Evolutionary conservation across 2,113 vertebrate species (phyloP).

Genomic region (Urocitellus parryii): DNA sequence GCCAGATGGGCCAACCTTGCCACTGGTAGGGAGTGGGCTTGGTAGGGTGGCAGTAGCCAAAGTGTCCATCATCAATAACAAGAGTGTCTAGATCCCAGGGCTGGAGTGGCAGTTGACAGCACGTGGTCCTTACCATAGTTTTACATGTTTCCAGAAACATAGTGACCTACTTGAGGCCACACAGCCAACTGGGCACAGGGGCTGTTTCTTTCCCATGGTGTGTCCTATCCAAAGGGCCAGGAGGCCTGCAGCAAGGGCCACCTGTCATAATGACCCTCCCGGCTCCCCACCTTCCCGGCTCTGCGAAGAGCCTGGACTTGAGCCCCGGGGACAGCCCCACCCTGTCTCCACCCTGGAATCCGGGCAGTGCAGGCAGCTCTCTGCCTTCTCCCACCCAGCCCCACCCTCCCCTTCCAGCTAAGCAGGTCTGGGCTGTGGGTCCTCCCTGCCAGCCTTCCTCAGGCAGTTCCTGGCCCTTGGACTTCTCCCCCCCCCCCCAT

Average conservation of each 20-base stretch:
- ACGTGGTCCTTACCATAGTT: neutral
- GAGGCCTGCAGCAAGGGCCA: neutral
- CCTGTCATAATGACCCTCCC: neutral
- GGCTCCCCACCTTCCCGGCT: neutral
- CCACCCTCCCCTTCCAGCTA: neutral
- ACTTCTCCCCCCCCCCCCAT: neutral
- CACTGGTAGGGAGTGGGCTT: too few species aligned
- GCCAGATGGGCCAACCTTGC: neutral
- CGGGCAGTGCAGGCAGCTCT: neutral
- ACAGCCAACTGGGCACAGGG: neutral
- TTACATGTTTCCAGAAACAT: neutral
- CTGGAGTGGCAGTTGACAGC: neutral
- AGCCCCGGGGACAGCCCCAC: accelerated
- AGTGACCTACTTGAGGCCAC: neutral
- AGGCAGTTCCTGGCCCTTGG: neutral
- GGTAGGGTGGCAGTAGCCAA: neutral
- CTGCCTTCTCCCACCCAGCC: neutral
- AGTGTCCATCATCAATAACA: neutral
- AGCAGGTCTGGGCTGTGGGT: neutral
- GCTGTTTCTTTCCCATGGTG: neutral
- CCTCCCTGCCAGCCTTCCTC: neutral
- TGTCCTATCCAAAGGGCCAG: neutral
- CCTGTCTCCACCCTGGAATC: neutral
- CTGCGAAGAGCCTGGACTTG: neutral
- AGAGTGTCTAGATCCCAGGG: neutral